These are phyloP conservation scores for Asarcornis scutulata DNA, from an alignment of 2,113 vertebrate species.

Conservation along the genomic window DNA sequence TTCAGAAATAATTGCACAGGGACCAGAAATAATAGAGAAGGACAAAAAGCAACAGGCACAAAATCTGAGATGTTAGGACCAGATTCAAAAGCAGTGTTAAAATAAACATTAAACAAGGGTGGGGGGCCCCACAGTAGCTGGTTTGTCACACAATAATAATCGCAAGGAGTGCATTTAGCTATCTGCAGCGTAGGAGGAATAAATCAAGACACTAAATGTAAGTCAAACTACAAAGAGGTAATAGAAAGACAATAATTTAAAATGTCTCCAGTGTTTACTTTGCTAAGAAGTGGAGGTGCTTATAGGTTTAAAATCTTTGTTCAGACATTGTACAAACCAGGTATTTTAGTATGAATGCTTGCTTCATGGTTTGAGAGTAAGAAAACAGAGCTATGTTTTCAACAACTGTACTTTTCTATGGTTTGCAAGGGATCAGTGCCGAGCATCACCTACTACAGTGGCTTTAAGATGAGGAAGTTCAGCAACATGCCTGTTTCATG, in stretches of 20 bases:
- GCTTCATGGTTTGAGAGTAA: background rate
- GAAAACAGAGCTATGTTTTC: background rate
- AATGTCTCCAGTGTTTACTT: background rate
- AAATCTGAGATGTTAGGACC: background rate
- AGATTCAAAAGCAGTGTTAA: background rate
- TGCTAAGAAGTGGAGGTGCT: background rate
- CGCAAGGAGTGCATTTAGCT: background rate
- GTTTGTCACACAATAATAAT: background rate
- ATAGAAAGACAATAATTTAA: background rate
- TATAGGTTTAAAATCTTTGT: background rate
- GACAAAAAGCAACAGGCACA: background rate
- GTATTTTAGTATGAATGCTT: background rate
- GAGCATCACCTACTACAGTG: background rate
- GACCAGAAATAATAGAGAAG: background rate
- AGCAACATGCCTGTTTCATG: background rate
- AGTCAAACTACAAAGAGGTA: background rate
- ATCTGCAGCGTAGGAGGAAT: conserved; percentile 13
- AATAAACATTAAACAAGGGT: background rate
- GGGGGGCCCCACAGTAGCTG: background rate
- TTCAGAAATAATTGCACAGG: background rate
- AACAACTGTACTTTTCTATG: background rate
- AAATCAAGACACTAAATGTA: background rate
- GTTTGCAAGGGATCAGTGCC: background rate
- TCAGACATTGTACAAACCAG: background rate
- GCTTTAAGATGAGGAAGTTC: background rate